These are phyloP conservation scores for Phengaris alcon DNA, from an alignment of 2,888 invertebrate genomes.

Conservation along the genomic window DNA sequence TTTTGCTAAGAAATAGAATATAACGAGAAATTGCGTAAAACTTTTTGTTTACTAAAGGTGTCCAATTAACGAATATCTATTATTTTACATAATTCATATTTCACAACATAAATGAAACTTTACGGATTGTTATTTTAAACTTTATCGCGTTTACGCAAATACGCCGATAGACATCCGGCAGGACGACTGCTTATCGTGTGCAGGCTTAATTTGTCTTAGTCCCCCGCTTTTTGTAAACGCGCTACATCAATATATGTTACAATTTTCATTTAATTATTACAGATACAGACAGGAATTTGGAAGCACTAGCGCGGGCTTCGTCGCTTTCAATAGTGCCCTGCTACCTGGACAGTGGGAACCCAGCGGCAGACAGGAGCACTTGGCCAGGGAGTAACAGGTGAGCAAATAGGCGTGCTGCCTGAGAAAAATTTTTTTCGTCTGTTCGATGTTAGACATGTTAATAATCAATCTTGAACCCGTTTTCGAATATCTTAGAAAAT, in stretches of 20 bases:
- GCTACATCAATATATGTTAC: too few species aligned
- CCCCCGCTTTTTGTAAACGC: too few species aligned
- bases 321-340: not conserved
- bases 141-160: too few species aligned
- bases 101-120: not conserved
- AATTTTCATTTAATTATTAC: not conserved
- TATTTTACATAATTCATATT: not conserved
- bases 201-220: too few species aligned
- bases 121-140: not conserved
- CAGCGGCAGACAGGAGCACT: not conserved
- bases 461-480: too few species aligned
- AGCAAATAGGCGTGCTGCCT: too few species aligned
- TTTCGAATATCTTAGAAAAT: too few species aligned
- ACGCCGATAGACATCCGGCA: too few species aligned
- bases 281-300: not conserved
- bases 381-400: slow-evolving; percentile 2
- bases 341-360: not conserved
- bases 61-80: not conserved
- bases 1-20: not conserved
- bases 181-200: too few species aligned
- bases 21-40: not conserved
- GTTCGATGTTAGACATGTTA: too few species aligned
- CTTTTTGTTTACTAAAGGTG: not conserved
- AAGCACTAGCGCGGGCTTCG: not conserved
- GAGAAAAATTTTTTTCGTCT: too few species aligned